Conservation (phyloP, 2,797 vertebrate genomes). For the Pseudopleuronectes americanus region DNA sequence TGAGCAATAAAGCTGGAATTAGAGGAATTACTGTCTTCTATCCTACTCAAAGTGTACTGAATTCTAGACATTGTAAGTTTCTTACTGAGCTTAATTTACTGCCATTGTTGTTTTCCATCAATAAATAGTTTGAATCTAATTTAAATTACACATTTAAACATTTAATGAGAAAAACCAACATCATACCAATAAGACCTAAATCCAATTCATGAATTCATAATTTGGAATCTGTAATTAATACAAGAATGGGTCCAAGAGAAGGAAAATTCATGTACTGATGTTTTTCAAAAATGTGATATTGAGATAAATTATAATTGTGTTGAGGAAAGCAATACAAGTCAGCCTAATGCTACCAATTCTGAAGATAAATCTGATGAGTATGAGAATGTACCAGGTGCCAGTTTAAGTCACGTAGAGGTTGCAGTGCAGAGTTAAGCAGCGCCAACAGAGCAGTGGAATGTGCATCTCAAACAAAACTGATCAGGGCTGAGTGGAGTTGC, state of each 20-base stretch:
- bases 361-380: not conserved
- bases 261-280: no score
- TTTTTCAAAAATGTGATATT: no score
- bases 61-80: not conserved
- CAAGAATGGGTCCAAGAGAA: no score
- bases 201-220: no score
- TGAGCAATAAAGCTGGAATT: not conserved
- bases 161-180: no score
- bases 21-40: not conserved
- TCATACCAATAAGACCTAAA: no score
- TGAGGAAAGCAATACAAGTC: no score
- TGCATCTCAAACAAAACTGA: constrained; percentile 27
- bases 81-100: not conserved
- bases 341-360: not conserved
- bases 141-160: no score
- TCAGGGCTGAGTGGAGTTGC: constrained; percentile 27
- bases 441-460: constrained; percentile 16
- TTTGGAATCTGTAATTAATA: no score
- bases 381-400: not conserved
- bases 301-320: no score
- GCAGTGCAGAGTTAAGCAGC: constrained; percentile 3
- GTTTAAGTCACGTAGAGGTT: not conserved
- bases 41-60: not conserved
- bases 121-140: not conserved
- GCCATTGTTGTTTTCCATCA: not conserved